Base-by-base conservation (phyloP, 2,888 invertebrate genomes). In the Tyria jacobaeae region DNA sequence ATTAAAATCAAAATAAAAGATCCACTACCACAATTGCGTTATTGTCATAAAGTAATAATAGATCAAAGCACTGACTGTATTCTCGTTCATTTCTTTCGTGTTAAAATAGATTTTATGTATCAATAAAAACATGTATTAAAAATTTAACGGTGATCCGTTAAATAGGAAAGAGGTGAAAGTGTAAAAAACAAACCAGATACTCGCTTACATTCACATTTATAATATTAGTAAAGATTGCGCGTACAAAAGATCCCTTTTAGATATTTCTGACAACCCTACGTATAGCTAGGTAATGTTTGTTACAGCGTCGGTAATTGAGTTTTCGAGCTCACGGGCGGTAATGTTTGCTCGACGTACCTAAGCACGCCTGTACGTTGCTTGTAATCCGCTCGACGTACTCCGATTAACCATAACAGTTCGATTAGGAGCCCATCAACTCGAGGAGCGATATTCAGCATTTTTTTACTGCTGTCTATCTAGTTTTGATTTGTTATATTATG, bases 301-400 rank as follows among this genome's bases (percentile, higher is more conserved):
- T 76, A 79, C 73, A 78, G 72, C 77, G 76, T 70, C 71, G 70
- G 78, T 84, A 85, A 85, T 85, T 85, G 83, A 83, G 83, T 84
- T 84, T 83, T 75, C 70, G 72, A 82, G 81, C 80, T 78, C 75
- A 71, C 73, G 71, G 68, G 70, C 70, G 71, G 71, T 78, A 78
- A 79, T 79, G 81, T 81, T 79, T 76, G 73, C 74, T 71, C 71
- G 68, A 68, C 70, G 75, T 76, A 76, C 68, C 75, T 74, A 74
- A 72, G 73, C 60, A 63, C 58, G 70, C 71, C 66, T 71, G 67
- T 72, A 73, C 73, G 69, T 70, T 74, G 67, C 75, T 62, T 74
- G 70, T 76, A 68, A 73, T 68, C 70, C 67, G 58, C 63, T 64
- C 66, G 54, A 60, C 54, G 57, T 65, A 64, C 35, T 17, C 54